These are phyloP conservation scores for Paratilapia polleni DNA, from an alignment of 2,113 vertebrate genomes.

Conservation along the genomic window DNA sequence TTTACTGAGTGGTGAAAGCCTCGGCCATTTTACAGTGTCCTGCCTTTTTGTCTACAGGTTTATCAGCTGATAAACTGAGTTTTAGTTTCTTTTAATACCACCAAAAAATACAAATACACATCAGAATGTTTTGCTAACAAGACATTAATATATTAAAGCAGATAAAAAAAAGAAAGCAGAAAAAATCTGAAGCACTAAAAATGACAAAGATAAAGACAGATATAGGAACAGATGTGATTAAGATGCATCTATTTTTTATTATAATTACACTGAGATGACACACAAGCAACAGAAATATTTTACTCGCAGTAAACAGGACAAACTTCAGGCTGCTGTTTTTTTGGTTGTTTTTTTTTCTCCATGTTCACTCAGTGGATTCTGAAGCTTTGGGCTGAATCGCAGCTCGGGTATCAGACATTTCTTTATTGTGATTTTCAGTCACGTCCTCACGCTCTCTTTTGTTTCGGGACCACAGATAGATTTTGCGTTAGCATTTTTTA, in stretches of 20 bases:
- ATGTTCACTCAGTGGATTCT: background rate
- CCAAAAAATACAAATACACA: background rate
- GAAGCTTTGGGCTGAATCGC: background rate
- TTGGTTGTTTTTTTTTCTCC: background rate
- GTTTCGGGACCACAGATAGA: background rate
- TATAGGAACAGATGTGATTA: background rate
- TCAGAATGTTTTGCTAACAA: background rate
- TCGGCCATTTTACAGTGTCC: too few species aligned
- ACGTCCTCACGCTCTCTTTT: background rate
- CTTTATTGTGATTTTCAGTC: background rate
- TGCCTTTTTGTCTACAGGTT: too few species aligned
- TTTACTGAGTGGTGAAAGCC: too few species aligned
- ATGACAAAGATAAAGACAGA: background rate
- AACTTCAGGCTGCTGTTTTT: accelerated
- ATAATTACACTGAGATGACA: background rate
- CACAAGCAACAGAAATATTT: background rate
- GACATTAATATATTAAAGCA: accelerated
- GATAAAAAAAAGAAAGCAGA: background rate
- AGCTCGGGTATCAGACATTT: background rate
- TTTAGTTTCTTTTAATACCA: too few species aligned
- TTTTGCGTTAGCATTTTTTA: background rate
- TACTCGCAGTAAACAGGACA: background rate
- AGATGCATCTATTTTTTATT: background rate
- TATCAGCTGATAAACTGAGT: too few species aligned
- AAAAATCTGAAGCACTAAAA: background rate